Conservation (phyloP, 2,888 invertebrate species). For the Diarsia rubi region DNA sequence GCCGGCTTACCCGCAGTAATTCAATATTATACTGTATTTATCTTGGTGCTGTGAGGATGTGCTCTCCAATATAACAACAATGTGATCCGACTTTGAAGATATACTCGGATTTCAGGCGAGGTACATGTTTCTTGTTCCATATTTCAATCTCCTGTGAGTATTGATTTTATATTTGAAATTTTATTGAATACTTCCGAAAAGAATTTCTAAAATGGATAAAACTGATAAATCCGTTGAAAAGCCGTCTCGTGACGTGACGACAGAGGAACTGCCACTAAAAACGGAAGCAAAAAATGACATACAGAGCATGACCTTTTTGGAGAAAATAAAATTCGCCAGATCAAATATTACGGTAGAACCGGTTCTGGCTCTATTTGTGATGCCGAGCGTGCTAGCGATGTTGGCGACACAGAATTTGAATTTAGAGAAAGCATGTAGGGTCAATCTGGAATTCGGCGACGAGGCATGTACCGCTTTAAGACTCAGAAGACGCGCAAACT, state of each 20-base stretch:
- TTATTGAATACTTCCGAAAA: constrained; percentile 39
- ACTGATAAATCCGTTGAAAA: constrained; percentile 69
- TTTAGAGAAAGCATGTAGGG: constrained; percentile 96
- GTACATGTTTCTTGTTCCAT: constrained; percentile 45
- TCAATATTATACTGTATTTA: constrained; percentile 77
- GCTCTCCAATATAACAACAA: constrained; percentile 69
- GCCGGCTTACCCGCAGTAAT: constrained; percentile 70
- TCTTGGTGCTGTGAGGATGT: constrained; percentile 71
- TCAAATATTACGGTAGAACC: constrained; percentile 93
- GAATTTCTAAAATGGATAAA: constrained; percentile 73
- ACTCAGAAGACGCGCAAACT: constrained; percentile 92
- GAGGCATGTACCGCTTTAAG: constrained; percentile 94
- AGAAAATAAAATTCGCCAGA: constrained; percentile 88
- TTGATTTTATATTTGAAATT: constrained; percentile 55
- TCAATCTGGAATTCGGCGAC: constrained; percentile 93
- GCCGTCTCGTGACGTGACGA: constrained; percentile 66
- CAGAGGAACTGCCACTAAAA: constrained; percentile 81
- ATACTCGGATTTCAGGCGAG: constrained; percentile 37
- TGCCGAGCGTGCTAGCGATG: constrained; percentile 92
- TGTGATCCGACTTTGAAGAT: constrained; percentile 66
- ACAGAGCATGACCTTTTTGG: constrained; percentile 79
- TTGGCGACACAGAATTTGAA: constrained; percentile 96
- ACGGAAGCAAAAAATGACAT: constrained; percentile 73
- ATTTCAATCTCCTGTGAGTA: constrained; percentile 56
- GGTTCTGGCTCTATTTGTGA: constrained; percentile 92